Conservation (phyloP, 1,140 invertebrate species). For the Neodiprion pinetum region DNA sequence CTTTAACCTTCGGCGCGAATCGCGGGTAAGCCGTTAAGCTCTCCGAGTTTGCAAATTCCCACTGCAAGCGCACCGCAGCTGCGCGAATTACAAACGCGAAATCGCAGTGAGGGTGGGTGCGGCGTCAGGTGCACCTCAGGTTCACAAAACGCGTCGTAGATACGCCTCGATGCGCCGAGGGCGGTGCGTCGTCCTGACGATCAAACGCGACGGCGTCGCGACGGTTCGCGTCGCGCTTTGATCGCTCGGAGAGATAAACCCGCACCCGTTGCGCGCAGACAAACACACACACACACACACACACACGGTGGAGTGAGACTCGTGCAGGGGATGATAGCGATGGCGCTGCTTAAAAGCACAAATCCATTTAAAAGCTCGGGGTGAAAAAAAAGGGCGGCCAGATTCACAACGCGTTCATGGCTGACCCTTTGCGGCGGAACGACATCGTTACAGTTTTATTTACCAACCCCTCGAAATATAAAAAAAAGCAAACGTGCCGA, state of each 20-base stretch:
- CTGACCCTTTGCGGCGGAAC: too few relatives aligned
- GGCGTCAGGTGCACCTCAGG: background rate
- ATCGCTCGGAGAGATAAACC: constrained; percentile 1
- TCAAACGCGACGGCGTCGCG: background rate
- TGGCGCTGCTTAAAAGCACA: constrained; percentile 4
- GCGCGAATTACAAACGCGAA: too few relatives aligned
- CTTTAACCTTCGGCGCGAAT: background rate
- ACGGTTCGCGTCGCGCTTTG: background rate
- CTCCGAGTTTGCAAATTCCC: too few relatives aligned
- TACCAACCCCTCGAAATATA: too few relatives aligned
- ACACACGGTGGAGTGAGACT: background rate
- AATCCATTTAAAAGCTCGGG: background rate
- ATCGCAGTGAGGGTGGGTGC: too few relatives aligned
- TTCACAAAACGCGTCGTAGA: constrained; percentile 20
- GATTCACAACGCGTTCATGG: too few relatives aligned
- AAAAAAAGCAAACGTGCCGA: too few relatives aligned
- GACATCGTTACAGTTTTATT: too few relatives aligned
- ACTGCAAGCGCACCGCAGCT: too few relatives aligned
- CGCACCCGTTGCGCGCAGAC: background rate
- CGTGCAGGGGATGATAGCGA: constrained; percentile 12
- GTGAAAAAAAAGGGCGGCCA: too few relatives aligned
- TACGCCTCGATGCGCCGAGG: background rate
- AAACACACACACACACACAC: too few relatives aligned
- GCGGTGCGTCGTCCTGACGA: background rate
- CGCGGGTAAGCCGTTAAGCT: background rate